Conservation (phyloP, 2,888 invertebrate species). For the Bhutanitis thaidina region DNA sequence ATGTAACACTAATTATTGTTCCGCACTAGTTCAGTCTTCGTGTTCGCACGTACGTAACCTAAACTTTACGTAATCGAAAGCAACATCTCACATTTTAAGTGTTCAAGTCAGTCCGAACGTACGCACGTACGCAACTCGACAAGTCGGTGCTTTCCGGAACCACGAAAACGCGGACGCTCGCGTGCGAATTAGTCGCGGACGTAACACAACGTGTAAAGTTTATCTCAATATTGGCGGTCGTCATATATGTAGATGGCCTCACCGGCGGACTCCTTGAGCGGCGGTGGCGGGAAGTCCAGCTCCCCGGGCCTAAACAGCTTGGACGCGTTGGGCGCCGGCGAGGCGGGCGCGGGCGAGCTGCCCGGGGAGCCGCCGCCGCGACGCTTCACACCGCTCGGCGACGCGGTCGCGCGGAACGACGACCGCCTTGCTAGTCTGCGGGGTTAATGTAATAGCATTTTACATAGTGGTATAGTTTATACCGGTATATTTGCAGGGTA, state of each 20-base stretch:
- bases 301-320: slow-evolving; percentile 71
- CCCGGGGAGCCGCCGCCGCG: slow-evolving; percentile 68
- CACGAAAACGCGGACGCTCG: neutral
- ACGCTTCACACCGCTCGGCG: slow-evolving; percentile 65
- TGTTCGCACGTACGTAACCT: neutral
- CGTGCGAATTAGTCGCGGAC: slow-evolving; percentile 8
- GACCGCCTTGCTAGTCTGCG: slow-evolving; percentile 83
- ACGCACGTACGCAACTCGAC: neutral
- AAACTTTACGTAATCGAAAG: neutral
- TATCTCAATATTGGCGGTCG: slow-evolving; percentile 65
- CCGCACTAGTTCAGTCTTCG: neutral
- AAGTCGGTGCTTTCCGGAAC: too few species aligned
- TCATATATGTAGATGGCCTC: slow-evolving; percentile 82
- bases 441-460: too few species aligned
- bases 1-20: neutral
- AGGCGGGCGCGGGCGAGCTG: slow-evolving; percentile 66
- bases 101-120: neutral
- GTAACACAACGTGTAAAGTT: slow-evolving; percentile 22
- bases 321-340: slow-evolving; percentile 72
- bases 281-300: slow-evolving; percentile 66
- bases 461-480: too few species aligned
- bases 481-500: too few species aligned
- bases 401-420: slow-evolving; percentile 79
- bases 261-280: slow-evolving; percentile 83
- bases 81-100: neutral